phyloP scores from a whole-genome alignment of 2,888 invertebrate species.

The Brachyptera risi region DNA sequence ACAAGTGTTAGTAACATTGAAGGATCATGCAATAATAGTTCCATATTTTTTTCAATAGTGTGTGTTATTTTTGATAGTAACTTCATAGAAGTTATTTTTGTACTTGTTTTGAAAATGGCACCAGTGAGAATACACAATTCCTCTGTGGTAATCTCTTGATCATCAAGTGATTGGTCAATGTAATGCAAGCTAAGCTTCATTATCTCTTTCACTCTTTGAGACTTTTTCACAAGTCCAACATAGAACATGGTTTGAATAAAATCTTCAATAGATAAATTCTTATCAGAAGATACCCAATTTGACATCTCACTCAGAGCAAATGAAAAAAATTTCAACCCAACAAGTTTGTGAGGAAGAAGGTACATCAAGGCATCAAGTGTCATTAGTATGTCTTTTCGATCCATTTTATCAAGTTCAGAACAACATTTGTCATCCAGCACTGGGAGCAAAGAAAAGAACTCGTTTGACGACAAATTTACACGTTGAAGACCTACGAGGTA shows the following conservation, averaged over 20 bases:
- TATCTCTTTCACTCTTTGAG: not conserved
- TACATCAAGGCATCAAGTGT: conserved; percentile 40
- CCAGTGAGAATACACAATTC: conserved; percentile 45
- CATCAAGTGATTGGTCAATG: not conserved
- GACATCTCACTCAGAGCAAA: conserved; percentile 38
- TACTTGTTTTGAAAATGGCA: conserved; percentile 44
- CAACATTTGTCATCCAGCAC: conserved; percentile 42
- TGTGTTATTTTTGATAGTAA: conserved; percentile 40
- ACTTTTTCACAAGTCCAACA: conserved; percentile 38
- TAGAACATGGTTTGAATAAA: conserved; percentile 44
- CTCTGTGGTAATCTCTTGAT: conserved; percentile 38
- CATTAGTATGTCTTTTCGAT: conserved; percentile 37
- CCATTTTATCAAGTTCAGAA: conserved; percentile 36
- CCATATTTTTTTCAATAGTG: conserved; percentile 42
- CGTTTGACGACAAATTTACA: not conserved
- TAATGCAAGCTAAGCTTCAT: not conserved
- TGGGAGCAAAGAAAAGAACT: not conserved
- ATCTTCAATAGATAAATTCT: not conserved
- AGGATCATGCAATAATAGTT: conserved; percentile 42
- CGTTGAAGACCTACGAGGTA: too few species aligned
- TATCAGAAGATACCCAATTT: not conserved
- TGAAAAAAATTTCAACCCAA: conserved; percentile 40
- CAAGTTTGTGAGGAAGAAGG: conserved; percentile 40
- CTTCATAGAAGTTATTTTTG: conserved; percentile 30
- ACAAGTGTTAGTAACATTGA: conserved; percentile 44